Conservation (phyloP, 2,113 vertebrate species). For the Sylvietta virens region DNA sequence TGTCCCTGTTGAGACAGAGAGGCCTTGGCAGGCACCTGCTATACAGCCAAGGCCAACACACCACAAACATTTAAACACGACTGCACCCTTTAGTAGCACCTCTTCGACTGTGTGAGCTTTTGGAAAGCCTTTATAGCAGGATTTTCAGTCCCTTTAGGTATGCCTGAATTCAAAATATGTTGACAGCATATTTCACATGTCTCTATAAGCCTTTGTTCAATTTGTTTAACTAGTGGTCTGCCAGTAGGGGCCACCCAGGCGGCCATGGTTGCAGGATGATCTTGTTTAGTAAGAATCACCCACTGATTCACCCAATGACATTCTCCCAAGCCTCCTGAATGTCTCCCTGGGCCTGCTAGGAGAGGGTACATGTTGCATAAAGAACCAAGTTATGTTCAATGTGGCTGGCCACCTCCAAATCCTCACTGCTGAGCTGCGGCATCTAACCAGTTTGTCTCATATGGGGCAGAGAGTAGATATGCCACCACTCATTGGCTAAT, state of each 20-base stretch:
- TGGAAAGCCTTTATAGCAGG: neutral
- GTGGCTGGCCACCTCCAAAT: too few species aligned
- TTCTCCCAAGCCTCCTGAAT: neutral
- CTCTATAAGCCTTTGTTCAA: neutral
- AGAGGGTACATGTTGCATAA: fast-evolving
- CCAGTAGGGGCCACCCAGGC: neutral
- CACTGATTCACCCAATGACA: fast-evolving
- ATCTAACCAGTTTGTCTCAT: neutral
- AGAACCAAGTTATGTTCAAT: fast-evolving
- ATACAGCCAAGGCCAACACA: neutral
- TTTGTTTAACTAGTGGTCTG: fast-evolving
- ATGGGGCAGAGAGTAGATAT: fast-evolving
- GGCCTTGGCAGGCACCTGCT: neutral
- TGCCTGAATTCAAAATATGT: neutral
- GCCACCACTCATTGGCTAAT: fast-evolving
- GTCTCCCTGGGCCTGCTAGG: neutral
- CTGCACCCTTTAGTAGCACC: neutral
- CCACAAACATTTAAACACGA: neutral
- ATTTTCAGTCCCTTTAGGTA: neutral
- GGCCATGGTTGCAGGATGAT: neutral
- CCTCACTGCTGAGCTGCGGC: neutral
- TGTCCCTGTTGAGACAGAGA: too few species aligned
- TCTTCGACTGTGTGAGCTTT: neutral
- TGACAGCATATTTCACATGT: neutral
- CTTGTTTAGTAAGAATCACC: neutral